Base-by-base conservation (phyloP, 2,888 invertebrate genomes). In the Caenorhabditis japonica region DNA sequence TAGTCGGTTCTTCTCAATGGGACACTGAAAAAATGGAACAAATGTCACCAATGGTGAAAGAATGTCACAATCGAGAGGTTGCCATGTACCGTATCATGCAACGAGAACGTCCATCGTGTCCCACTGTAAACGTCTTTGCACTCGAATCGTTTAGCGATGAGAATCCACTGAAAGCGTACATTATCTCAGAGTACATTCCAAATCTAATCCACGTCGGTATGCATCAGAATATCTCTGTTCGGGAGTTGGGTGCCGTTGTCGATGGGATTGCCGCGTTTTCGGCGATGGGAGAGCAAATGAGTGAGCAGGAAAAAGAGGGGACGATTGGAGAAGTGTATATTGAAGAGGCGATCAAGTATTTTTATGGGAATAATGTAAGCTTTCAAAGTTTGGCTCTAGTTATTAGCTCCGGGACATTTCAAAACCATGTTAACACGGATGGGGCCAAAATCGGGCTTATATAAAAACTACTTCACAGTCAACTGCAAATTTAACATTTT, bases 251-350 rank as follows among this genome's bases (percentile, higher is more conserved):
- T 33, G 15, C 52, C 17, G 59, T 69, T 15, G 46, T 69, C 5
- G 59, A 69, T 27, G 58, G 59, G 27, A 53, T 52, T 13, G 69
- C 69, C 15, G 59, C 69, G 5, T 69, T 69, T 53, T 69, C 69
- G 34, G 58, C 69, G 13, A 69, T 69, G 59, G 69, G 69, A 23
- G 59, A 69, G 39, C 39, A 23, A 3, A 59, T 69, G 59, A 53
- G 33, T 34, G 47, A 53, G 8, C 39, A 38, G 25, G 59, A 68
- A 21, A 52, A 21, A 15, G 44, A 27, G 1, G 23, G 25, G 3
- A 59, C 59, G n/a, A 53, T 52, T 13, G 69, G 59, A 41, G 53
- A 69, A 3, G 33, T 36, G 8, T 69, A 59, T 44, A 69, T 59
- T 21, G 53, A 59, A 30, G 59, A 59, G 19, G 69, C 59, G 1